Percentiles rank a stretch among this genome's conserved stretches.
phyloP scores from a whole-genome alignment of 2,888 invertebrate genomes.

The Tipula helvola region DNA sequence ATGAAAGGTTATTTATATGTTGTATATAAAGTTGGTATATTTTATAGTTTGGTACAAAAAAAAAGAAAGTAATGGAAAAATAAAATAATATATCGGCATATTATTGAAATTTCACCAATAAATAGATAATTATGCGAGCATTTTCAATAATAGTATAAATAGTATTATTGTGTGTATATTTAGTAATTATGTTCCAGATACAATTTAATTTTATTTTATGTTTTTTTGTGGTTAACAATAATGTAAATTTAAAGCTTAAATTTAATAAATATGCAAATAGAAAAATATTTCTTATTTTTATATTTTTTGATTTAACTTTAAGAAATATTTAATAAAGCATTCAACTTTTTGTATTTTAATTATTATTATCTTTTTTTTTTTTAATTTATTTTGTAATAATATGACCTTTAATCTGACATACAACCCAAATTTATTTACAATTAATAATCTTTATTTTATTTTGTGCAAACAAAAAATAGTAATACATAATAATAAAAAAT shows the following conservation, averaged over 20 bases:
- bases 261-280: not conserved
- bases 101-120: not conserved
- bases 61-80: not conserved
- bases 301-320: not conserved
- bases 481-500: not conserved
- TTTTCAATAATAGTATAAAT: not conserved
- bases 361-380: not conserved
- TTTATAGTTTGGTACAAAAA: not conserved
- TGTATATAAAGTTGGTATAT: not conserved
- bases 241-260: not conserved
- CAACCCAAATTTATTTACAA: slow-evolving; percentile 4
- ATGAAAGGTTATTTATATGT: not conserved
- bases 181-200: not conserved
- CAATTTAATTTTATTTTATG: not conserved
- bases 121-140: not conserved
- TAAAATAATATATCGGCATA: not conserved
- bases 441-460: not conserved
- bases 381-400: not conserved
- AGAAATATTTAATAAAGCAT: slow-evolving; percentile 4
- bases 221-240: not conserved
- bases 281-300: not conserved
- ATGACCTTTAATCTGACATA: not conserved
- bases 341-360: not conserved
- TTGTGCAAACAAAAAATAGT: not conserved
- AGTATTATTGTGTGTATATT: not conserved